Base-by-base conservation (phyloP, 2,888 invertebrate genomes). In the Acrocyrtus sp. region DNA sequence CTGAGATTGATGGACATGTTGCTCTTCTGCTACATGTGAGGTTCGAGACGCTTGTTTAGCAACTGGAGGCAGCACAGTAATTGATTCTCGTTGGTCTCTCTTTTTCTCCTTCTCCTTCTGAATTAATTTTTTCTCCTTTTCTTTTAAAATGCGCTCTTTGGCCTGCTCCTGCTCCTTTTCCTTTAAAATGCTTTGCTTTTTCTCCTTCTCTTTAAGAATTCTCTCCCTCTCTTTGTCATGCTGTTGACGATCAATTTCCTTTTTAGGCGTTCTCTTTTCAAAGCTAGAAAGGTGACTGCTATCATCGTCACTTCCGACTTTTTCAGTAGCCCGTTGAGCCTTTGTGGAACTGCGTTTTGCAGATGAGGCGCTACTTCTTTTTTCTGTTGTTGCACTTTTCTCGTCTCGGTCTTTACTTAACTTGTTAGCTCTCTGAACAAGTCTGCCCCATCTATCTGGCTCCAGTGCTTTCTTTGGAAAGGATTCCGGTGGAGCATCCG, bases 361-460 rank as follows among this genome's bases (percentile, higher is more conserved):
- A 22, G 21, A 22, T 22, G 6, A 29, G 10, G 51, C 17, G 29
- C n/a, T 19, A 56, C 6, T 39, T 19, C 22, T 53, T 29, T 19
- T 53, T 29, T 27, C 10, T 27, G 24, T 29, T 1, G 6, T 53
- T 4, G n/a, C 50, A n/a, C n/a, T n/a, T 21, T 82, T 88, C 83
- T 84, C 86, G 51, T 45, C 67, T 12, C 51, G 56, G 27, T 61
- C 45, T 15, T 54, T 39, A 29, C 51, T 61, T 50, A 48, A 21
- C 19, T 56, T 56, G n/a, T 68, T 43, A 19, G 53, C 19, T n/a
- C 43, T 45, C 26, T 51, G 47, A n/a, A 66, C 69, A 0, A 54
- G 19, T 19, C 56, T 70, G 19, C 41, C 56, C 62, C 61, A 62
- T 19, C 24, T 56, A 6, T 56, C 62, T 6, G 24, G 19, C n/a